A percentile compares a stretch with the other conserved stretches of the same genome.
These are phyloP conservation scores for Nixonia krombeini DNA, from an alignment of 1,140 invertebrate species.

Conservation along the genomic window DNA sequence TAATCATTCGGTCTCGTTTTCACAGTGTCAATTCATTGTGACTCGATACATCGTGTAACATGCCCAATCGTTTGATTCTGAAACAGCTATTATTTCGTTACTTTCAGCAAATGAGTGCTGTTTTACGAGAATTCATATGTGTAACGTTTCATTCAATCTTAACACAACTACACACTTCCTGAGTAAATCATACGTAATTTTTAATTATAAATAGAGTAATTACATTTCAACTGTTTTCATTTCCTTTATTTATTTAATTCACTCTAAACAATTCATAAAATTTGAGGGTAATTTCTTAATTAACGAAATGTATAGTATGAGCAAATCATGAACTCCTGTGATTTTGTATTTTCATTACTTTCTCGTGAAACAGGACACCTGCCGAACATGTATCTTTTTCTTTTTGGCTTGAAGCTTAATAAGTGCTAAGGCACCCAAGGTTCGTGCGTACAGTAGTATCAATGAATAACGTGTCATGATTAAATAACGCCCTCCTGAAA, in stretches of 20 bases:
- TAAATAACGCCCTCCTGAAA: constrained; percentile 46
- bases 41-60: background rate
- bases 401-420: constrained; percentile 46
- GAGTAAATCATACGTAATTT: too few relatives aligned
- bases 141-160: too few relatives aligned
- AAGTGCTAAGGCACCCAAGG: constrained; percentile 63
- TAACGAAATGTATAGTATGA: too few relatives aligned
- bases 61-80: background rate
- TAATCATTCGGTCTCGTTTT: background rate
- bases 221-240: too few relatives aligned
- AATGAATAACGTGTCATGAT: constrained; percentile 35
- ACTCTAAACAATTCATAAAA: too few relatives aligned
- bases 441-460: constrained; percentile 58
- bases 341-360: background rate
- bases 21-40: background rate
- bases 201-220: too few relatives aligned
- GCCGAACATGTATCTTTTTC: background rate
- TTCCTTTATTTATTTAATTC: too few relatives aligned
- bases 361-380: background rate
- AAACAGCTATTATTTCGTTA: background rate
- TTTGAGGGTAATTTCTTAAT: too few relatives aligned
- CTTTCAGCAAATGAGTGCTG: background rate
- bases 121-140: too few relatives aligned
- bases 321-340: too few relatives aligned
- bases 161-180: too few relatives aligned